phyloP scores from a whole-genome alignment of 2,797 vertebrate species.

The Sebastes aleutianus region DNA sequence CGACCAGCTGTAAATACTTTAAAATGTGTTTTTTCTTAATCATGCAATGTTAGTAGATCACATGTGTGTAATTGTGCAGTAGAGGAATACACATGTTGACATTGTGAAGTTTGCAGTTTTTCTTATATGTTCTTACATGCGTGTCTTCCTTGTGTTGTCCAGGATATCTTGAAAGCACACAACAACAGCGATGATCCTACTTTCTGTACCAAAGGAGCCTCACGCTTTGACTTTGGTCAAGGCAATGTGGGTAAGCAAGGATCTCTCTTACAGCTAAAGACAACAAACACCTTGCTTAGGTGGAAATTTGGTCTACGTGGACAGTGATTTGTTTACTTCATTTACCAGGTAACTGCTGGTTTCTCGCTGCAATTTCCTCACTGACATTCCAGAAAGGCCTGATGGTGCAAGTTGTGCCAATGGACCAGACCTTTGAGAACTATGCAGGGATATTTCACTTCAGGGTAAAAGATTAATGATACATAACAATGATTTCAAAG shows the following conservation, averaged over 20 bases:
- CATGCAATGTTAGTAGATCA: background rate
- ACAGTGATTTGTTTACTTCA: background rate
- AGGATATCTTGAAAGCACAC: conserved; percentile 53
- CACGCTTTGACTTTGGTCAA: conserved; percentile 73
- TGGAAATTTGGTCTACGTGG: background rate
- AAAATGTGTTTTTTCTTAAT: background rate
- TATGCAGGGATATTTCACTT: conserved; percentile 80
- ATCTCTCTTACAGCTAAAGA: background rate
- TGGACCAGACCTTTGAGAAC: conserved; percentile 67
- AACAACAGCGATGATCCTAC: background rate
- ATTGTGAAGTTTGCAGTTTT: background rate
- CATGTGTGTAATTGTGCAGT: rapidly evolving
- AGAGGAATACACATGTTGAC: background rate
- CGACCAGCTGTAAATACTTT: conserved; percentile 42
- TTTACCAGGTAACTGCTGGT: conserved; percentile 77
- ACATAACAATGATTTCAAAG: background rate
- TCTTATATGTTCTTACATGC: background rate
- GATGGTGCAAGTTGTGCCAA: conserved; percentile 63
- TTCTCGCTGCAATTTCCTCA: conserved; percentile 73
- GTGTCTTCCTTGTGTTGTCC: background rate
- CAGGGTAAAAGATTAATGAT: conserved; percentile 51
- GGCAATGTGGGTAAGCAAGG: conserved; percentile 60
- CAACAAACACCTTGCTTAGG: background rate
- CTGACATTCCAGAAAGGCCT: conserved; percentile 66
- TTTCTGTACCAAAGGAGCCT: conserved; percentile 52